Evolutionary conservation across 2,113 vertebrate species (phyloP).

Genomic region (Panurus biarmicus): DNA sequence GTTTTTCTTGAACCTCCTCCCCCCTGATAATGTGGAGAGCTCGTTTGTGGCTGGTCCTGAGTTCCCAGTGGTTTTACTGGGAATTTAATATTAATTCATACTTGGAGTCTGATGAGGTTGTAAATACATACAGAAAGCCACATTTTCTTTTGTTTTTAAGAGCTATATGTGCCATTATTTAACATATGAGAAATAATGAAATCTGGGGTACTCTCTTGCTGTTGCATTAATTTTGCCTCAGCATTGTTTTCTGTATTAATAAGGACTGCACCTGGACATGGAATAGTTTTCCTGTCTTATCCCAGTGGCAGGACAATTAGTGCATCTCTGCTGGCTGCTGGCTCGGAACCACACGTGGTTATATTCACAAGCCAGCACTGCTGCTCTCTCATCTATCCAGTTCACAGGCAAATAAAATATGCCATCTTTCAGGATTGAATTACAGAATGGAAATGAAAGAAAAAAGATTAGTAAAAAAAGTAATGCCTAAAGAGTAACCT

Average conservation of each 20-base stretch:
- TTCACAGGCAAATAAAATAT: conserved; percentile 11
- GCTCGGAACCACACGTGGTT: not conserved
- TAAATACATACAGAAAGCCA: not conserved
- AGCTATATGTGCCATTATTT: not conserved
- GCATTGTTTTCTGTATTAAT: not conserved
- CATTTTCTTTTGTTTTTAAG: not conserved
- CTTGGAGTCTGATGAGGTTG: not conserved
- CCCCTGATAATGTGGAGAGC: not conserved
- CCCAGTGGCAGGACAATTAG: not conserved
- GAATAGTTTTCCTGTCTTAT: not conserved
- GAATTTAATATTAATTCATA: not conserved
- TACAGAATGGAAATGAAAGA: conserved; percentile 2
- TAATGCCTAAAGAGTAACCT: conserved; percentile 6
- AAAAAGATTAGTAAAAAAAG: conserved; percentile 12
- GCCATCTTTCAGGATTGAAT: not conserved
- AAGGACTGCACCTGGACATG: not conserved
- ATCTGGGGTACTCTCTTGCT: not conserved
- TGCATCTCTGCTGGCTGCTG: not conserved
- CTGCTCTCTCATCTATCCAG: not conserved
- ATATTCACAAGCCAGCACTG: not conserved
- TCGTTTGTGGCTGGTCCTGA: not conserved
- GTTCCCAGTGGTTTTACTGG: not conserved
- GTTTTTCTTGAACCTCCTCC: not conserved
- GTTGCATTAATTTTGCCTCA: not conserved
- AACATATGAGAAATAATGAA: not conserved